Percentiles rank a stretch among this genome's conserved stretches.
Conservation (phyloP, 2,113 vertebrate species). For the Mus pahari region DNA sequence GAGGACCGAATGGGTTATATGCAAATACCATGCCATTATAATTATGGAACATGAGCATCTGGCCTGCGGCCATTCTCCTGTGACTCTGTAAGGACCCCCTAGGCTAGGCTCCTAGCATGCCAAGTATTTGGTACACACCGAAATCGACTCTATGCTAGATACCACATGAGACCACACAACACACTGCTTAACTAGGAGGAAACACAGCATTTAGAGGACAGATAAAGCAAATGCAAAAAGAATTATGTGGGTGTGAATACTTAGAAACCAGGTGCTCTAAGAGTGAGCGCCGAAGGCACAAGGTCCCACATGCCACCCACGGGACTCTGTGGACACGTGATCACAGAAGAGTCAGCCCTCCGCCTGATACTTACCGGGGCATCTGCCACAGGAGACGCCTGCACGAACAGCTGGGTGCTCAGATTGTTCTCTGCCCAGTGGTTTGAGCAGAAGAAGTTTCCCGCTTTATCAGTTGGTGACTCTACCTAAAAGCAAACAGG, state of each 20-base stretch:
- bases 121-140: neutral
- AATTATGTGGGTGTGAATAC: neutral
- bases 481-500: conserved; percentile 90
- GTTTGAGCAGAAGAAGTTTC: conserved; percentile 90
- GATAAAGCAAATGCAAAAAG: conserved; percentile 21
- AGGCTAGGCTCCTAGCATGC: neutral
- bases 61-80: neutral
- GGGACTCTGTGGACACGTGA: neutral
- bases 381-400: conserved; percentile 89
- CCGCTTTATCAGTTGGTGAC: conserved; percentile 92
- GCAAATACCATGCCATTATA: neutral
- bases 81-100: neutral
- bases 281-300: neutral
- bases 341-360: fast-evolving
- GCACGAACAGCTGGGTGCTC: conserved; percentile 93
- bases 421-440: conserved; percentile 95
- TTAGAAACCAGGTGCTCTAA: neutral
- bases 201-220: conserved; percentile 11
- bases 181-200: neutral
- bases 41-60: neutral
- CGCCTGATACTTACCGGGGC: conserved; percentile 90
- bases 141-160: neutral
- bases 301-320: neutral
- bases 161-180: neutral
- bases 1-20: neutral